Evolutionary conservation across 2,113 vertebrate species (phyloP).

Genomic region (Lethenteron camtschaticum): DNA sequence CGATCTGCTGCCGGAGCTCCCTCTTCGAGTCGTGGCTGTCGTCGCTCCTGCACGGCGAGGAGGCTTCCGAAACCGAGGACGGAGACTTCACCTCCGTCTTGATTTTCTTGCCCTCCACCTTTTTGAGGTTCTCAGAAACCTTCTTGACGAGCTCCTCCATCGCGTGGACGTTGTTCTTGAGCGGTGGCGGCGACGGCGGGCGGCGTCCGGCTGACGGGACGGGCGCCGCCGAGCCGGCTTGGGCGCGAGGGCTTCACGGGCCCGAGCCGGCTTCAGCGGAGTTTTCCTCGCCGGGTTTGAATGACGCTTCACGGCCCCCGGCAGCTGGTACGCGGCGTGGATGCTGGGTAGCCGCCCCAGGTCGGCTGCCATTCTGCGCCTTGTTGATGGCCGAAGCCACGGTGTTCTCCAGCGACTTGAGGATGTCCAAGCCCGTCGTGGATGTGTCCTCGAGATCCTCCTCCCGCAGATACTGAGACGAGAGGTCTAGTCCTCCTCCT

Average conservation of each 20-base stretch:
- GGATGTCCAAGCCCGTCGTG: conserved; percentile 71
- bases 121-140: conserved; percentile 60
- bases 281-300: conserved; percentile 40
- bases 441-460: conserved; percentile 82
- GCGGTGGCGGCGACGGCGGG: conserved; percentile 56
- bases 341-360: conserved; percentile 96
- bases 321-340: conserved; percentile 91
- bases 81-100: background rate
- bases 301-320: conserved; percentile 39
- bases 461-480: conserved; percentile 78
- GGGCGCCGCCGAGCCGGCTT: conserved; percentile 46
- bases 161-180: conserved; percentile 74
- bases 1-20: background rate
- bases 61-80: conserved; percentile 3
- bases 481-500: conserved; percentile 34
- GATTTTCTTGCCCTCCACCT: background rate
- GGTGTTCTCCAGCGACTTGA: conserved; percentile 88
- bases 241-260: conserved; percentile 39
- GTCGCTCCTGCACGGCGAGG: background rate
- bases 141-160: conserved; percentile 98
- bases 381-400: conserved; percentile 94
- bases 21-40: conserved; percentile 3
- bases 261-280: conserved; percentile 61
- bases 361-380: conserved; percentile 82
- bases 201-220: conserved; percentile 22